These are phyloP conservation scores for Actias luna DNA, from an alignment of 2,888 invertebrate genomes.

Conservation along the genomic window DNA sequence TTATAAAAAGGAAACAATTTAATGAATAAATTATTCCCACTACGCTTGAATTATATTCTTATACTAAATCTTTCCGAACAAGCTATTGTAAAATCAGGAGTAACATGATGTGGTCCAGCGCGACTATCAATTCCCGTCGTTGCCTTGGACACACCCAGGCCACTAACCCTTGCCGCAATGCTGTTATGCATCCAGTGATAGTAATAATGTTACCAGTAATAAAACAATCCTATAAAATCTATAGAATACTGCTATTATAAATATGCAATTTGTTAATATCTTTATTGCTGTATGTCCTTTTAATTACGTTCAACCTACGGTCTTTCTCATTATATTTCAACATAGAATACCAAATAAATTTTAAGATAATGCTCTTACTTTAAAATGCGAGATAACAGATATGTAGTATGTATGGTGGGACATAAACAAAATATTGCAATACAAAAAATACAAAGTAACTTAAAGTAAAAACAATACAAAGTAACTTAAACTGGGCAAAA, in stretches of 20 bases:
- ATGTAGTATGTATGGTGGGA: too few relatives aligned
- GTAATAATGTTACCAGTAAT: slow-evolving; percentile 14
- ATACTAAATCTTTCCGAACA: slow-evolving; percentile 1
- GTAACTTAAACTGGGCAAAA: too few relatives aligned
- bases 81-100: slow-evolving; percentile 14
- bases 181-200: slow-evolving; percentile 39
- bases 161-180: slow-evolving; percentile 68
- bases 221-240: neutral
- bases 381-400: too few relatives aligned
- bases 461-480: too few relatives aligned
- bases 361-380: too few relatives aligned
- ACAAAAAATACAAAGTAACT: too few relatives aligned
- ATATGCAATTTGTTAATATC: neutral
- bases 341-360: too few relatives aligned
- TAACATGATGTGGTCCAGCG: slow-evolving; percentile 48
- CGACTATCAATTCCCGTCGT: slow-evolving; percentile 61
- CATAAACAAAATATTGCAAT: too few relatives aligned
- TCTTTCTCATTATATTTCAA: too few relatives aligned
- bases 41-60: neutral
- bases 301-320: too few relatives aligned
- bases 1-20: neutral
- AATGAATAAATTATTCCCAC: neutral
- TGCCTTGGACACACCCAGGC: slow-evolving; percentile 74
- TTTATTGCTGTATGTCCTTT: too few relatives aligned
- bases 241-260: neutral